These are phyloP conservation scores for Mugil cephalus DNA, from an alignment of 2,113 vertebrate species.

Conservation along the genomic window DNA sequence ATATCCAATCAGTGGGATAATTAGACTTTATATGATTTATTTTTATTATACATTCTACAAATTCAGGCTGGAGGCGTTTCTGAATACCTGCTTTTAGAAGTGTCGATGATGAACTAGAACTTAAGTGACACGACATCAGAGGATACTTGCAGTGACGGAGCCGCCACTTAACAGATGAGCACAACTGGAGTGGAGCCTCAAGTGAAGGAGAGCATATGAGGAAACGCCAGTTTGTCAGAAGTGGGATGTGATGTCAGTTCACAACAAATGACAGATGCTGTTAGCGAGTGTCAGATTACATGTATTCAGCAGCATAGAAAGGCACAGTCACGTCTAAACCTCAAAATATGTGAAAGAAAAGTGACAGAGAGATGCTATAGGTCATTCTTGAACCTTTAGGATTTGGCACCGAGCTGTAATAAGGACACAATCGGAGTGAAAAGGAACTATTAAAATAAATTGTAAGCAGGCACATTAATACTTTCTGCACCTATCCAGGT, in stretches of 20 bases:
- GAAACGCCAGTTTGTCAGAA: conserved; percentile 11
- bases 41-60: not conserved
- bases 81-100: conserved; percentile 7
- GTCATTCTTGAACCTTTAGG: not conserved
- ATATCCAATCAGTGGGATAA: not conserved
- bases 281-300: not conserved
- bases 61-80: conserved; percentile 5
- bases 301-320: no score
- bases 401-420: conserved; percentile 14
- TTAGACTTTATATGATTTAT: not conserved
- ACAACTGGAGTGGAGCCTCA: conserved; percentile 7
- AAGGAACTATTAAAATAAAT: conserved; percentile 23
- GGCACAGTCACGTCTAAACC: not conserved
- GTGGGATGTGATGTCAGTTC: not conserved
- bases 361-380: not conserved
- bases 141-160: conserved; percentile 28
- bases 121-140: conserved; percentile 22
- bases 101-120: conserved; percentile 1
- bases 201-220: not conserved
- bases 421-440: not conserved
- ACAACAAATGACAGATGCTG: conserved; percentile 7
- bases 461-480: conserved; percentile 40
- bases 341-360: not conserved
- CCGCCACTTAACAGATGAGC: conserved; percentile 19
- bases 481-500: conserved; percentile 25